A percentile compares a stretch with the other conserved stretches of the same genome.
These are phyloP conservation scores for Dryocosmus kuriphilus DNA, from an alignment of 2,888 invertebrate genomes.

Conservation along the genomic window DNA sequence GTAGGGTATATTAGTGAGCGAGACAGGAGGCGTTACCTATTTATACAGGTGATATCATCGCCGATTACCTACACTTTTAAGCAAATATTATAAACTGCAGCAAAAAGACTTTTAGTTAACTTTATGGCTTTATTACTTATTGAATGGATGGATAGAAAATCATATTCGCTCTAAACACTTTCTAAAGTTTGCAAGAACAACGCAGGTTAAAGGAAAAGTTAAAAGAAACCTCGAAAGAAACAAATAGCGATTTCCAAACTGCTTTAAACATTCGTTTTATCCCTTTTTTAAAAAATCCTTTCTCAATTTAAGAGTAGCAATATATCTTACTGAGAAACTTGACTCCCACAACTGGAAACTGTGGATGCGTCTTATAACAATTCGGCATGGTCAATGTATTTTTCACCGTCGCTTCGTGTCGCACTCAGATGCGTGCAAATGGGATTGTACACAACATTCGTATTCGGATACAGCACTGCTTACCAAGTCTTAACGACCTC, in stretches of 20 bases:
- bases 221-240: no score
- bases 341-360: conserved; percentile 13
- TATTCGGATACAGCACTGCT: conserved; percentile 40
- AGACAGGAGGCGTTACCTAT: conserved; percentile 74
- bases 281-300: background rate
- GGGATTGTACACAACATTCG: conserved; percentile 38
- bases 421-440: conserved; percentile 33
- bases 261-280: conserved; percentile 67
- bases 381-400: conserved; percentile 35
- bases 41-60: conserved; percentile 77
- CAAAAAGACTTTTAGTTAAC: background rate
- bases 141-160: background rate
- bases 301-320: conserved; percentile 2
- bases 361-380: conserved; percentile 28
- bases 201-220: background rate
- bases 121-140: conserved; percentile 1
- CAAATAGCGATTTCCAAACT: background rate
- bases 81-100: conserved; percentile 59
- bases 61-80: conserved; percentile 77
- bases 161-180: background rate
- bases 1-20: conserved; percentile 44
- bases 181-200: background rate
- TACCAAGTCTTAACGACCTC: conserved; percentile 44
- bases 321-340: conserved; percentile 17
- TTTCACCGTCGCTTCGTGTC: conserved; percentile 28